Percentiles rank a stretch among this genome's conserved stretches.
phyloP scores from a whole-genome alignment of 2,888 invertebrate species.

The Ormyrus thymus region DNA sequence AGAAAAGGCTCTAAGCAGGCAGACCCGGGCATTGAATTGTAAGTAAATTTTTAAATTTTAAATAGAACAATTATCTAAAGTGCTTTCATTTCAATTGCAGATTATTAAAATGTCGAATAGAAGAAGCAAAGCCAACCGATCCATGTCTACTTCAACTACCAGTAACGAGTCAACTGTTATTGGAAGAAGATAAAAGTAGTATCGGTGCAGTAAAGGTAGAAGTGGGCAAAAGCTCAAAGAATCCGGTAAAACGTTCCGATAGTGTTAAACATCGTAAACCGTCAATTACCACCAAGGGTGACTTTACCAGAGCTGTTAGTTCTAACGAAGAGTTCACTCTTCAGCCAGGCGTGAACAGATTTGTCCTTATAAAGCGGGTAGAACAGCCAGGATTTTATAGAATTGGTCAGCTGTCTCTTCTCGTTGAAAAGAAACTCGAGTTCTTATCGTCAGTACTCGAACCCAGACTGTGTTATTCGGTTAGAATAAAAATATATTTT shows the following conservation, averaged over 20 bases:
- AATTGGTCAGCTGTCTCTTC: slow-evolving; percentile 82
- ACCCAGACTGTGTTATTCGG: slow-evolving; percentile 76
- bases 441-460: slow-evolving; percentile 82
- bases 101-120: slow-evolving; percentile 76
- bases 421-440: slow-evolving; percentile 82
- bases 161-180: slow-evolving; percentile 84
- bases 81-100: slow-evolving; percentile 65
- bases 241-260: slow-evolving; percentile 82
- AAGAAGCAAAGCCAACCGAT: slow-evolving; percentile 77
- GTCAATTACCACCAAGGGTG: slow-evolving; percentile 81
- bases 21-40: slow-evolving; percentile 73
- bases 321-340: slow-evolving; percentile 76
- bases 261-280: slow-evolving; percentile 83
- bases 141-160: slow-evolving; percentile 79
- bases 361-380: slow-evolving; percentile 79
- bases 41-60: slow-evolving; percentile 58
- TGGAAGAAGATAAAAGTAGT: slow-evolving; percentile 86
- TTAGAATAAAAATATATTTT: slow-evolving; percentile 16
- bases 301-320: slow-evolving; percentile 80
- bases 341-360: slow-evolving; percentile 81
- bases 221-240: slow-evolving; percentile 81
- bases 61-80: neutral
- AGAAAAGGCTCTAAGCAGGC: slow-evolving; percentile 75
- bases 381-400: slow-evolving; percentile 83
- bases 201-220: slow-evolving; percentile 83